These are phyloP conservation scores for Caranx ignobilis DNA, from an alignment of 2,113 vertebrate genomes.

Conservation along the genomic window DNA sequence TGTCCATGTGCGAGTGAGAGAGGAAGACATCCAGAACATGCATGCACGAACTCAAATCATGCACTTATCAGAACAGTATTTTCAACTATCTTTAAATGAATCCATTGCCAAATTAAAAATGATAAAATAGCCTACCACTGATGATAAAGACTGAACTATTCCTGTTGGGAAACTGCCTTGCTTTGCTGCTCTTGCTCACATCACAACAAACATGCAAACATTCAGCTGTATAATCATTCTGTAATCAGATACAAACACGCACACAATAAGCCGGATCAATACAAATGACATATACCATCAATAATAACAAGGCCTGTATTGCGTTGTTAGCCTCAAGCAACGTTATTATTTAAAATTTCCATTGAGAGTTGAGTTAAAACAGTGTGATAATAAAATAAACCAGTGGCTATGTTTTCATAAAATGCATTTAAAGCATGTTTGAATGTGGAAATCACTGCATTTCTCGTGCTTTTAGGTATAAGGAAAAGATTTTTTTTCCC, in stretches of 20 bases:
- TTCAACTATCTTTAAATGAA: neutral
- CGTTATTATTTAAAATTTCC: neutral
- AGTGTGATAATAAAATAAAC: conserved; percentile 7
- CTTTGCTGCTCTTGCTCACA: neutral
- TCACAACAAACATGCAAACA: neutral
- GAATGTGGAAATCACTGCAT: neutral
- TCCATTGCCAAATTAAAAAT: neutral
- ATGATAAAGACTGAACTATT: neutral
- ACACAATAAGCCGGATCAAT: conserved; percentile 19
- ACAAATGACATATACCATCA: conserved; percentile 24
- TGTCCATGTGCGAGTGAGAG: neutral
- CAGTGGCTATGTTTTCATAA: conserved; percentile 8
- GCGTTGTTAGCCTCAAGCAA: conserved; percentile 28
- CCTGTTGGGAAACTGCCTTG: neutral
- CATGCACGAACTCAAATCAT: neutral
- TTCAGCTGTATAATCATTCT: neutral
- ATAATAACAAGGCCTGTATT: conserved; percentile 20
- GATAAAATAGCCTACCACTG: neutral
- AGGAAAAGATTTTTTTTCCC: neutral
- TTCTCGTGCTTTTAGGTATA: neutral
- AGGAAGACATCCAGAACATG: neutral
- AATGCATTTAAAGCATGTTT: conserved; percentile 6
- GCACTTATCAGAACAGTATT: neutral
- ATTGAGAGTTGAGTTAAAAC: conserved; percentile 4
- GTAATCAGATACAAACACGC: conserved; percentile 9